These are phyloP conservation scores for Brevipalpus yothersi DNA, from an alignment of 1,140 invertebrate species.

Conservation along the genomic window DNA sequence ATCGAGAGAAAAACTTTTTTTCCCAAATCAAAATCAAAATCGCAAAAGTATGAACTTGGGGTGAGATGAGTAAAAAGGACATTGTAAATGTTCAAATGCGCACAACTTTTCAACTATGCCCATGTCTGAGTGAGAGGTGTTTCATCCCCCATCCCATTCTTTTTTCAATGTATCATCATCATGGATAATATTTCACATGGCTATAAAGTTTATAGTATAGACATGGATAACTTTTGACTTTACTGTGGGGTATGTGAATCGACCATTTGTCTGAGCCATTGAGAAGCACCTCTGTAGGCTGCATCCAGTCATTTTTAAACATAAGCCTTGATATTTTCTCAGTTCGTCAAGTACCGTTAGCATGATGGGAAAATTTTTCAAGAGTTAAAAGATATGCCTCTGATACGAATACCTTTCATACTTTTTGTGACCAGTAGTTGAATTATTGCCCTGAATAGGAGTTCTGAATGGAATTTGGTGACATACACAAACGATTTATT, in stretches of 20 bases:
- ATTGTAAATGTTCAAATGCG: too few relatives aligned
- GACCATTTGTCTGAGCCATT: constrained; percentile 82
- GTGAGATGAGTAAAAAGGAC: too few relatives aligned
- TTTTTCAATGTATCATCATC: constrained; percentile 87
- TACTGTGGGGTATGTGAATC: constrained; percentile 89
- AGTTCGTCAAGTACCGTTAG: constrained; percentile 96
- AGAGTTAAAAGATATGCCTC: constrained; percentile 91
- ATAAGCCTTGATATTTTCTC: constrained; percentile 99
- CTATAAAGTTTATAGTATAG: too few relatives aligned
- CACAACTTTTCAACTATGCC: too few relatives aligned
- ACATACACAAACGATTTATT: constrained; percentile 80
- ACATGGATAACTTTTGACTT: constrained; percentile 98
- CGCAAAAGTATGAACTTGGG: too few relatives aligned
- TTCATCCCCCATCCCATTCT: too few relatives aligned
- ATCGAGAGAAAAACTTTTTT: too few relatives aligned
- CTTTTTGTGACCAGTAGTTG: constrained; percentile 55
- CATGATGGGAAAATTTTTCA: constrained; percentile 99
- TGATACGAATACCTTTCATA: constrained; percentile 94
- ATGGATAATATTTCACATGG: constrained; percentile 93
- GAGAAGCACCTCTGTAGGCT: constrained; percentile 78
- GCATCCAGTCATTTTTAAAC: constrained; percentile 99
- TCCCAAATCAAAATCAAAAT: too few relatives aligned
- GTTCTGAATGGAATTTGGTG: constrained; percentile 54
- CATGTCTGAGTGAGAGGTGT: too few relatives aligned
- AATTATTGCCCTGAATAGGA: constrained; percentile 75